Evolutionary conservation across 23 tunicate genomes (phyloP).

Genomic region (Trididemnum nubilum): DNA sequence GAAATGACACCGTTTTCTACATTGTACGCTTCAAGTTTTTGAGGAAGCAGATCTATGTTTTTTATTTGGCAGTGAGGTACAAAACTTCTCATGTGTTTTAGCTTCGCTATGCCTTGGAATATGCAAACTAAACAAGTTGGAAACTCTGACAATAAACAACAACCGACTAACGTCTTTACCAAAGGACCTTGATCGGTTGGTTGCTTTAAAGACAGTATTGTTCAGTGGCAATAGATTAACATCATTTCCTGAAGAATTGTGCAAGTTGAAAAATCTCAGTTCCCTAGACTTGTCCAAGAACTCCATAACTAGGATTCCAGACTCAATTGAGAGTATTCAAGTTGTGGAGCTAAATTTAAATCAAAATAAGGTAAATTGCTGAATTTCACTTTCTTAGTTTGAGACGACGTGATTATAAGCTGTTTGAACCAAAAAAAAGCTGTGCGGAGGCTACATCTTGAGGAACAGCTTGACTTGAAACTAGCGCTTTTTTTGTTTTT

Average conservation of each 20-base stretch:
- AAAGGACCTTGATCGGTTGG: conserved; percentile 29
- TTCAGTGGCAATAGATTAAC: conserved; percentile 44
- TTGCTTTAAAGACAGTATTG: conserved; percentile 41
- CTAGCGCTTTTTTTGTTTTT: no score
- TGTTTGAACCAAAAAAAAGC: no score
- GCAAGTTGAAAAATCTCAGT: conserved; percentile 50
- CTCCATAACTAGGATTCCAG: conserved; percentile 51
- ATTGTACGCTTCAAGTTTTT: no score
- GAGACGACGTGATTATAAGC: no score
- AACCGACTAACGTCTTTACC: conserved; percentile 59
- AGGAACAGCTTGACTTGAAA: no score
- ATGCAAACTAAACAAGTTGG: conserved; percentile 65
- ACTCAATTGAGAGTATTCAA: conserved; percentile 31
- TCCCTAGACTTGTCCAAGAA: conserved; percentile 58
- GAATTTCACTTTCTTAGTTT: no score
- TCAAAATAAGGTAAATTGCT: conserved; percentile 63
- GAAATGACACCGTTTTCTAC: no score
- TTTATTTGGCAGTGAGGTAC: no score
- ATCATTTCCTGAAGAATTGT: conserved; percentile 42
- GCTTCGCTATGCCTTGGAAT: conserved; percentile 40
- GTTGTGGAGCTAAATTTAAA: conserved; percentile 75
- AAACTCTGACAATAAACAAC: conserved; percentile 50
- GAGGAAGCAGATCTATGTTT: no score
- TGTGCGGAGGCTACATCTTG: no score
- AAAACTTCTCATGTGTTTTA: background rate